Evolutionary conservation across 2,797 vertebrate genomes (phyloP), one percentile per base, ranked within the genome.

Genomic region (Platyrinchus mystaceus): DNA sequence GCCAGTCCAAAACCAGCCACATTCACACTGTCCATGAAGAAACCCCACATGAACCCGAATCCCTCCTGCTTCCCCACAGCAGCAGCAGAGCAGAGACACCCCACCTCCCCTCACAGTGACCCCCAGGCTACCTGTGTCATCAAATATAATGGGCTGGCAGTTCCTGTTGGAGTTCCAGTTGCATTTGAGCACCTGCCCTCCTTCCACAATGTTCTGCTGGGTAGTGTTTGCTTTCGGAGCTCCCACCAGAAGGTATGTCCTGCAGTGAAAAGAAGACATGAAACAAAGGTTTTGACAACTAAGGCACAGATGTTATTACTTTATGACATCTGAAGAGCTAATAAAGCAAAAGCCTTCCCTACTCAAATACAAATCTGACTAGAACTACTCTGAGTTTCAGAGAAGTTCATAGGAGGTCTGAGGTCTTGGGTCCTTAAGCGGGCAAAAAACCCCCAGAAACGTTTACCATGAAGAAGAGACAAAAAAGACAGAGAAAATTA

Each of bases 211-310:
- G 47, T 97, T 97, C 28, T 97, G 97, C 76, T 98, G 98, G 8
- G 96, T 97, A 15, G 98, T 98, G 91, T 98, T 98, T 24, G 98
- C 98, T 94, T 98, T 98, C 1, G 98, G 98, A 63, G 98, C 98
- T 58, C 98, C 98, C 80, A 98, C 97, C 46, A 98, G 96, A 58
- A 98, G 96, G 90, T 93, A 98, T 12, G 95, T 94, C 89, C 98
- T 97, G 94, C 34, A 91, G 50, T 17, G 22, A 84, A 76, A 78
- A 90, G 80, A 95, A 34, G 24, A 84, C 41, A 79, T 34, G 81
- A 68, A 37, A 47, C 5, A 47, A 36, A 67, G 10, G 14, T 22
- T 69, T 88, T 1, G 22, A 91, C 32, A 86, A 8, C 28, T 32
- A 59, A 46, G 44, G n/a, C 36, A 59, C 12, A 49, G 60, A 9